phyloP scores from a whole-genome alignment of 2,888 invertebrate species.

The Pomacea canaliculata region DNA sequence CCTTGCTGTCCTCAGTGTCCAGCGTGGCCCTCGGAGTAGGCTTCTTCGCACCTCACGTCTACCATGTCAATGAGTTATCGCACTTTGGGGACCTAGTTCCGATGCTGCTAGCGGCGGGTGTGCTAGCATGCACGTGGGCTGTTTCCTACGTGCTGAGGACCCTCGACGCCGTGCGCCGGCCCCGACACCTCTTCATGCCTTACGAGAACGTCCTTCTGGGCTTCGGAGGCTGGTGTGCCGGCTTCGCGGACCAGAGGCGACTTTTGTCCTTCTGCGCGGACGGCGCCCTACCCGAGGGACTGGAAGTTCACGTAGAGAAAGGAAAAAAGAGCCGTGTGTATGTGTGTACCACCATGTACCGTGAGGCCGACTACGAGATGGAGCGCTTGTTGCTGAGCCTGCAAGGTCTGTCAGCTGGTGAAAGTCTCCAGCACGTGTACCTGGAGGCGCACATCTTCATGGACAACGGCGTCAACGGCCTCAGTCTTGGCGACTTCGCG shows the following conservation, averaged over 20 bases:
- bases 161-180: conserved; percentile 24
- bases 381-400: conserved; percentile 49
- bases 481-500: conserved; percentile 49
- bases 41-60: conserved; percentile 27
- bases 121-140: conserved; percentile 40
- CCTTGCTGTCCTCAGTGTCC: conserved; percentile 42
- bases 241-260: conserved; percentile 45
- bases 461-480: conserved; percentile 52
- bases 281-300: conserved; percentile 24
- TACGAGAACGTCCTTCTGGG: conserved; percentile 39
- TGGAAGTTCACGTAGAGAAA: conserved; percentile 24
- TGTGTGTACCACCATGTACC: conserved; percentile 60
- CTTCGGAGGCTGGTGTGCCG: conserved; percentile 39
- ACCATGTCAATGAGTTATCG: conserved; percentile 33
- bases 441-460: conserved; percentile 57
- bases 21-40: conserved; percentile 34
- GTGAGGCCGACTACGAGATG: conserved; percentile 61
- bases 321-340: conserved; percentile 39
- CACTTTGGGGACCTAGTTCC: conserved; percentile 39
- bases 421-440: conserved; percentile 39
- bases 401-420: conserved; percentile 40
- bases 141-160: conserved; percentile 37
- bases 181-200: conserved; percentile 40
- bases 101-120: conserved; percentile 26
- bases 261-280: conserved; percentile 38